A percentile compares a stretch with the other conserved stretches of the same genome.
Evolutionary conservation across 2,888 invertebrate species (phyloP).

Genomic region (Caenorhabditis sp.): DNA sequence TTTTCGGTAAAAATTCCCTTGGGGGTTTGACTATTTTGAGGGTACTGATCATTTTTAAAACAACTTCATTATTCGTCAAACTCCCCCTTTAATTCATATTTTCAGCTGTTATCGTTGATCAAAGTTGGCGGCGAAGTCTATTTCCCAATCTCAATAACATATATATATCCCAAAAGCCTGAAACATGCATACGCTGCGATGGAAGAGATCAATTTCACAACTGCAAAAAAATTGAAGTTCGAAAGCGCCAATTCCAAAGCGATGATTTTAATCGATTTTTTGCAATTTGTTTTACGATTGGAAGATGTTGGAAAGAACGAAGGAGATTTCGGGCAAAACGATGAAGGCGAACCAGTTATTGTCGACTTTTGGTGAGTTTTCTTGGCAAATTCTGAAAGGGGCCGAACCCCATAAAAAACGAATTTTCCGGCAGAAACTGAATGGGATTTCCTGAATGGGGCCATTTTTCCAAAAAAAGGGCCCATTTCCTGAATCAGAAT

Average conservation of each 20-base stretch:
- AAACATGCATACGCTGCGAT: constrained; percentile 22
- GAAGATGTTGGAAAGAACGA: constrained; percentile 26
- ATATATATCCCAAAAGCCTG: too few relatives aligned
- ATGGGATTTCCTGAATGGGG: too few relatives aligned
- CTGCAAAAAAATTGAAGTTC: constrained; percentile 19
- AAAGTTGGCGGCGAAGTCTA: constrained; percentile 27
- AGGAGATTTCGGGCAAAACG: constrained; percentile 15
- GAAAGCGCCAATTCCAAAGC: constrained; percentile 20
- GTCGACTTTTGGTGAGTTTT: constrained; percentile 18
- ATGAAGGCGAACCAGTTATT: constrained; percentile 8
- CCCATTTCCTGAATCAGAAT: too few relatives aligned
- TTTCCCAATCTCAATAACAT: constrained; percentile 19
- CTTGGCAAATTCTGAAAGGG: too few relatives aligned
- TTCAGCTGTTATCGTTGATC: constrained; percentile 25
- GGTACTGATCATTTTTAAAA: too few relatives aligned
- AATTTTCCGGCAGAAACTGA: too few relatives aligned
- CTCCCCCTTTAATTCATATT: constrained; percentile 23
- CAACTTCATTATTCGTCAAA: too few relatives aligned
- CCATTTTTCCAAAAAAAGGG: too few relatives aligned
- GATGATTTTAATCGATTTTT: constrained; percentile 21
- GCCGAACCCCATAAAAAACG: too few relatives aligned
- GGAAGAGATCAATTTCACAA: constrained; percentile 24
- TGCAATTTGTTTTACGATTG: constrained; percentile 20
- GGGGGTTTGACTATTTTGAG: too few relatives aligned
- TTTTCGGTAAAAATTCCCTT: too few relatives aligned